A percentile compares a stretch with the other conserved stretches of the same genome.
phyloP scores from a whole-genome alignment of 2,113 vertebrate species.

The Rhipidura dahli region DNA sequence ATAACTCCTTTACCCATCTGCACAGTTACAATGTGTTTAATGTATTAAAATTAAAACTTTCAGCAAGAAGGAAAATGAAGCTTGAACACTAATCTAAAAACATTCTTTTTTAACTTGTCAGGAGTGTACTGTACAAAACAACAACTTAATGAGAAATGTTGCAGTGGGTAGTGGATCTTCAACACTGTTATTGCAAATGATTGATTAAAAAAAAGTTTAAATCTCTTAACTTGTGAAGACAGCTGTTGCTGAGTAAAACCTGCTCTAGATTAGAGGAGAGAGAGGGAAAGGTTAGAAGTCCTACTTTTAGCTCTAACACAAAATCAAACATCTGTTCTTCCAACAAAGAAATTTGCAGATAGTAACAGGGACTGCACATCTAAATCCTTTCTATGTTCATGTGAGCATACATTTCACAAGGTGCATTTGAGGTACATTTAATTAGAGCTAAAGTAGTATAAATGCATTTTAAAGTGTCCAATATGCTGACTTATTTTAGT shows the following conservation, averaged over 20 bases:
- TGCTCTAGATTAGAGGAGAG: conserved; percentile 1
- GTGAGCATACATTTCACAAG: conserved; percentile 1
- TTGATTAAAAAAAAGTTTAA: not conserved
- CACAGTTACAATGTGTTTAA: conserved; percentile 64
- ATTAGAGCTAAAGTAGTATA: not conserved
- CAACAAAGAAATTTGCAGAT: conserved; percentile 12
- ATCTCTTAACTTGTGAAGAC: conserved; percentile 21
- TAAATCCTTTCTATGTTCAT: conserved; percentile 9
- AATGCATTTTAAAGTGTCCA: not conserved
- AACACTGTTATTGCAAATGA: not conserved
- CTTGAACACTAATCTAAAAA: conserved; percentile 55
- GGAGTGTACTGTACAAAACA: not conserved
- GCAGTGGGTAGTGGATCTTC: not conserved
- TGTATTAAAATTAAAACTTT: conserved; percentile 68
- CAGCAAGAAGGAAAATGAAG: conserved; percentile 47
- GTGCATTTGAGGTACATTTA: conserved; percentile 19
- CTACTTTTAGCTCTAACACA: not conserved
- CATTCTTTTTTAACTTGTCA: conserved; percentile 49
- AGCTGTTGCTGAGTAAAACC: not conserved
- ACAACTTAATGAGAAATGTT: conserved; percentile 12
- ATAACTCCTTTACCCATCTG: conserved; percentile 59
- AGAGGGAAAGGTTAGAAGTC: conserved; percentile 41
- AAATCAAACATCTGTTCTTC: not conserved
- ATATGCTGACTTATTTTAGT: not conserved
- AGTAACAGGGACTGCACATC: not conserved